phyloP scores from a whole-genome alignment of 2,797 vertebrate genomes.

The Gymnoscopelus braueri region DNA sequence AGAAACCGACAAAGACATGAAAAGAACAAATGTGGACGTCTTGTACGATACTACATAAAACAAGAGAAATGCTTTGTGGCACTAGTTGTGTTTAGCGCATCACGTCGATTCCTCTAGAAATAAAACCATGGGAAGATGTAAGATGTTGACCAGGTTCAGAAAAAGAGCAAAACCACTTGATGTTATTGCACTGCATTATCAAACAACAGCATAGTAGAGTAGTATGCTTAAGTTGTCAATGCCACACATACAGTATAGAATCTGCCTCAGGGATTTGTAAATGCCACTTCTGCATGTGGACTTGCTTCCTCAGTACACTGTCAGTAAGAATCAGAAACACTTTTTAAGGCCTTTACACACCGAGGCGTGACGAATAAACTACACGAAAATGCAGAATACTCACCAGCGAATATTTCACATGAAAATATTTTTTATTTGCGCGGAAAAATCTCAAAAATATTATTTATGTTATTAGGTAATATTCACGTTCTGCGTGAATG shows the following conservation, averaged over 20 bases:
- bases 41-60: background rate
- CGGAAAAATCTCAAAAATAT: too few relatives aligned
- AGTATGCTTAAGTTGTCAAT: conserved; percentile 4
- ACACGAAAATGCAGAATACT: too few relatives aligned
- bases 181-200: conserved; percentile 11
- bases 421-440: too few relatives aligned
- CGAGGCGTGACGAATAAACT: too few relatives aligned
- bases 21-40: conserved; percentile 3
- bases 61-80: conserved; percentile 16
- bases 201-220: background rate
- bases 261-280: conserved; percentile 56
- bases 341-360: too few relatives aligned
- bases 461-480: too few relatives aligned
- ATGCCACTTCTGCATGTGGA: conserved; percentile 59
- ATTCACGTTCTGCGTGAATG: too few relatives aligned
- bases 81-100: background rate
- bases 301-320: conserved; percentile 60
- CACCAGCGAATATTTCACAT: too few relatives aligned
- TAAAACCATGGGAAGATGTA: too few relatives aligned
- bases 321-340: too few relatives aligned
- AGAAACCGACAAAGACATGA: conserved; percentile 10
- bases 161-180: conserved; percentile 14
- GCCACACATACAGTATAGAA: conserved; percentile 29
- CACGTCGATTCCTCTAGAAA: background rate
- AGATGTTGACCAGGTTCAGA: too few relatives aligned